Conservation (phyloP, 1,140 invertebrate species). For the Tribolium castaneum region DNA sequence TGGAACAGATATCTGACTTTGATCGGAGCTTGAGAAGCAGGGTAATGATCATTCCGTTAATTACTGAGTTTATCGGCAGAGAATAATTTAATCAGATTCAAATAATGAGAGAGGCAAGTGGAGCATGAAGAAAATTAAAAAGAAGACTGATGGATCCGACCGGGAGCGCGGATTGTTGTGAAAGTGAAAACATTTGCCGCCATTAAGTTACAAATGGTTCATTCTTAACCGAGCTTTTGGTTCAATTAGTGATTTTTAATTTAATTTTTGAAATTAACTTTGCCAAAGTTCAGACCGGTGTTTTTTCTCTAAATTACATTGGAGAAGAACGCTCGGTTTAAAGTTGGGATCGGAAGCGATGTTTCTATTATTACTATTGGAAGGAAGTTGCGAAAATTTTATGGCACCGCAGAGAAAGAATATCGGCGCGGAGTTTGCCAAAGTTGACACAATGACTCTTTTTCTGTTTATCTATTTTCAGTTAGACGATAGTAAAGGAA, state of each 20-base stretch:
- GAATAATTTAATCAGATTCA: slow-evolving; percentile 44
- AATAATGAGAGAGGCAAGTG: slow-evolving; percentile 35
- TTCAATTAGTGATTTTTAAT: slow-evolving; percentile 15
- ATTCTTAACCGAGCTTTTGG: not conserved
- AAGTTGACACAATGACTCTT: slow-evolving; percentile 16
- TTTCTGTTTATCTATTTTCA: slow-evolving; percentile 31
- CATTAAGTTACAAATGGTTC: slow-evolving; percentile 14
- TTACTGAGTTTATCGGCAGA: slow-evolving; percentile 42
- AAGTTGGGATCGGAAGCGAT: not conserved
- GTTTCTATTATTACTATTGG: not conserved
- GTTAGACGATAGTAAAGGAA: slow-evolving; percentile 10
- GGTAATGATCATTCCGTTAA: slow-evolving; percentile 45
- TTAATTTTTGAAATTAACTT: not conserved
- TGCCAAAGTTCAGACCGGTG: not conserved
- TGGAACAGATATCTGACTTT: slow-evolving; percentile 32
- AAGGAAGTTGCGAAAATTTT: slow-evolving; percentile 15
- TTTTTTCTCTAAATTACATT: not conserved
- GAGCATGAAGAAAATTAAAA: slow-evolving; percentile 45
- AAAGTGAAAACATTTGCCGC: slow-evolving; percentile 36
- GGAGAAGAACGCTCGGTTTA: not conserved
- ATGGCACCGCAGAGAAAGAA: slow-evolving; percentile 2
- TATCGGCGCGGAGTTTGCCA: not conserved
- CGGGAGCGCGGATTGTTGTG: not conserved
- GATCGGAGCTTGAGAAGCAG: slow-evolving; percentile 33
- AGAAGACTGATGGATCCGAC: slow-evolving; percentile 27